Conservation (phyloP, 2,888 invertebrate genomes). For the Trachelus troglodyta region DNA sequence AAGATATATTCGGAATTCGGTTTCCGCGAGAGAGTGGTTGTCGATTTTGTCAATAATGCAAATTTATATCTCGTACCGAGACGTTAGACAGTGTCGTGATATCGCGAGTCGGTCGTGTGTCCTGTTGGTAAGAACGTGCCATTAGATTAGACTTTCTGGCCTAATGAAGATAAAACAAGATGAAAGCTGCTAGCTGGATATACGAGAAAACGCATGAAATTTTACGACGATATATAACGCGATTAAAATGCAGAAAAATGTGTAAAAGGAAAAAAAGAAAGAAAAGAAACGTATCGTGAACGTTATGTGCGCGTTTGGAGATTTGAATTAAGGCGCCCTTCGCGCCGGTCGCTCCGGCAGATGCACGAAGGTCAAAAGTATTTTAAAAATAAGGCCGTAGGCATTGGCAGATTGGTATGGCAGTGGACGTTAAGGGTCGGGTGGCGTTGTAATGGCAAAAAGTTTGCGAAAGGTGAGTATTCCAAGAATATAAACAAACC, state of each 20-base stretch:
- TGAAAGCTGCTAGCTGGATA: no score
- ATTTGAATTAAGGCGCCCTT: slow-evolving; percentile 59
- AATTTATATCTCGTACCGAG: no score
- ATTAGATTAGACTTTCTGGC: no score
- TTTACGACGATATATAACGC: no score
- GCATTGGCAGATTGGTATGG: slow-evolving; percentile 68
- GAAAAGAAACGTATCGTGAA: slow-evolving; percentile 1
- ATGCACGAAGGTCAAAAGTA: slow-evolving; percentile 66
- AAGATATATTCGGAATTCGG: no score
- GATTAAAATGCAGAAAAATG: neutral
- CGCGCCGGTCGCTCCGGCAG: slow-evolving; percentile 56
- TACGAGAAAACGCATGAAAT: no score
- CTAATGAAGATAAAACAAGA: no score
- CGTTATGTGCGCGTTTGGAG: slow-evolving; percentile 17
- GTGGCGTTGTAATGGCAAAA: slow-evolving; percentile 85
- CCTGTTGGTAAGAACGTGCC: no score
- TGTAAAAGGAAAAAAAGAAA: slow-evolving; percentile 16
- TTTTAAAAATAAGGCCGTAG: slow-evolving; percentile 65
- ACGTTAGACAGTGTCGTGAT: no score
- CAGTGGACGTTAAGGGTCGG: slow-evolving; percentile 82
- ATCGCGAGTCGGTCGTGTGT: no score
- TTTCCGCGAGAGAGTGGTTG: no score
- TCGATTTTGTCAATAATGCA: no score
- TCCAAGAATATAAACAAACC: slow-evolving; percentile 33
- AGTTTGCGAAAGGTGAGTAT: slow-evolving; percentile 81